A percentile compares a stretch with the other conserved stretches of the same genome.
phyloP scores from a whole-genome alignment of 2,797 vertebrate genomes.

The Amazona finschi region DNA sequence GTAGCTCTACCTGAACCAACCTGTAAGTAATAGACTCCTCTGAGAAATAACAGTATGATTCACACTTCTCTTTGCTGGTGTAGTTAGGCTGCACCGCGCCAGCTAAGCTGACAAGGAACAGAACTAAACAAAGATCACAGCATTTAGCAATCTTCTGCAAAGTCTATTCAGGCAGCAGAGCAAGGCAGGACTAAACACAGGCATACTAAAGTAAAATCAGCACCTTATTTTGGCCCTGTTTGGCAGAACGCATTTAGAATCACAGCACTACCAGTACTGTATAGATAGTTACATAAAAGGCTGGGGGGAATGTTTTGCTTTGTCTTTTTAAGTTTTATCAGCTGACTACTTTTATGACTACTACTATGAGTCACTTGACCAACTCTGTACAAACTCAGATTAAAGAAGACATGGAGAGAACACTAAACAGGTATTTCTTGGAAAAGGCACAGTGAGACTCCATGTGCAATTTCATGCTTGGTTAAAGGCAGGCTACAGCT shows the following conservation, averaged over 20 bases:
- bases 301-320: not conserved
- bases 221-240: not conserved
- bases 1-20: not conserved
- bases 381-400: not conserved
- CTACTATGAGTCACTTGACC: not conserved
- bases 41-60: not conserved
- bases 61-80: not conserved
- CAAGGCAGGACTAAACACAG: not conserved
- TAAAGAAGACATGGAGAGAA: not conserved
- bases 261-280: too few species aligned
- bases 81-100: not conserved
- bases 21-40: not conserved
- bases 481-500: not conserved
- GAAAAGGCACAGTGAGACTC: not conserved
- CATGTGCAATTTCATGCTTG: conserved; percentile 30
- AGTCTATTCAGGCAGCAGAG: not conserved
- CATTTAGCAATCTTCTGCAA: not conserved
- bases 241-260: not conserved
- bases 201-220: not conserved
- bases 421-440: not conserved
- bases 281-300: not conserved
- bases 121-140: not conserved
- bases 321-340: not conserved
- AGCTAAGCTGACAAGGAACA: not conserved
- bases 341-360: not conserved